Evolutionary conservation across 2,797 vertebrate genomes (phyloP), one percentile per base, ranked within the genome.

Genomic region (Anguilla megastoma): DNA sequence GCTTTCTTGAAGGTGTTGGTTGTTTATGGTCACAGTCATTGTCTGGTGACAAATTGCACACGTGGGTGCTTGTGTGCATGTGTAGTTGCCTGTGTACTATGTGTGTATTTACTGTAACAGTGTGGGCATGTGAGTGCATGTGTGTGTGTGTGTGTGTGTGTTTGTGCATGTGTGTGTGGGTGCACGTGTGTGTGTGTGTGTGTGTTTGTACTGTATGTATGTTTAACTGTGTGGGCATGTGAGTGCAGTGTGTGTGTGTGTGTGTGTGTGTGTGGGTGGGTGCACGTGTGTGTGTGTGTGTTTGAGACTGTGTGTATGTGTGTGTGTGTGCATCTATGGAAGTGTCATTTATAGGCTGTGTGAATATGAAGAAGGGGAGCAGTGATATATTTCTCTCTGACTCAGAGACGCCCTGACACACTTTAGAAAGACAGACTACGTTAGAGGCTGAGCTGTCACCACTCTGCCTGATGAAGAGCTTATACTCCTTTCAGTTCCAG

Each of bases 301-400:
- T 82, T 60, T 41, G n/a, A 41, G 48, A 4, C 12, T 33, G 21
- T 48, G 27, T 27, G 63, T 14, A 36, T 18, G n/a, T n/a, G 36
- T 48, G 9, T 33, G 14, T 52, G 83, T 12, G 24, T 52, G 24
- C 76, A 12, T 36, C 30, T 10, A 8, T 86, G 36, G 41, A 52
- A 33, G 36, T 41, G 12, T 16, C 56, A 1, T 66, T 84, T 69
- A 45, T 84, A 16, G 45, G 10, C 27, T 30, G 41, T 21, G 36
- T 71, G 60, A 74, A 45, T 58, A 48, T 56, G 18, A 76, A 74
- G 69, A 30, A 14, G 41, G 4, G 2, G 36, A n/a, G 2, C 33
- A 56, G 24, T 66, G 58, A 89, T 86, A 88, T 52, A 88, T 88
- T 36, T 88, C 21, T 3, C 16, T 12, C 69, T 36, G 33, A 21